phyloP scores from a whole-genome alignment of 2,888 invertebrate genomes.

The Magallana nippona region DNA sequence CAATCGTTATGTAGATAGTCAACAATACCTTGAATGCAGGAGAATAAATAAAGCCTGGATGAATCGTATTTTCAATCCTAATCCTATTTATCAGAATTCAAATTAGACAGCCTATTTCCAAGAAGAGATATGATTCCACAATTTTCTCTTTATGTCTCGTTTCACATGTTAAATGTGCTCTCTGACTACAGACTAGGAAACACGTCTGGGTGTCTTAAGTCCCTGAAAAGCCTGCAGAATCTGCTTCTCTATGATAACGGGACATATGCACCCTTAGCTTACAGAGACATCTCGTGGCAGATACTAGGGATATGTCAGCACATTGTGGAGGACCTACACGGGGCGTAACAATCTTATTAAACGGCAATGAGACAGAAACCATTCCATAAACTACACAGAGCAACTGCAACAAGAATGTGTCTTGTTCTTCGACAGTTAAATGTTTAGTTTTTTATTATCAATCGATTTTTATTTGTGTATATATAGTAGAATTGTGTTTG shows the following conservation, averaged over 20 bases:
- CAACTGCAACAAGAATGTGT: not conserved
- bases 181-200: not conserved
- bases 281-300: not conserved
- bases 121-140: no score
- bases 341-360: not conserved
- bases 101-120: no score
- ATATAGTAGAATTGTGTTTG: no score
- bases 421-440: not conserved
- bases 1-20: no score
- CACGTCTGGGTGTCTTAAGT: not conserved
- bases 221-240: not conserved
- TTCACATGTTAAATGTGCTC: not conserved
- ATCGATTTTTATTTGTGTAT: no score
- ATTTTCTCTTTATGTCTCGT: not conserved
- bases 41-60: no score
- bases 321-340: not conserved
- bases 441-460: no score
- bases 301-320: constrained; percentile 3
- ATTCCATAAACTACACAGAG: not conserved
- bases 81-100: no score
- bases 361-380: not conserved
- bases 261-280: not conserved
- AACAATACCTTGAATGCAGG: no score
- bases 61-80: no score
- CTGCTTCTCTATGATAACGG: not conserved